phyloP scores from a whole-genome alignment of 1,140 invertebrate genomes.

The Tyrophagus putrescentiae region DNA sequence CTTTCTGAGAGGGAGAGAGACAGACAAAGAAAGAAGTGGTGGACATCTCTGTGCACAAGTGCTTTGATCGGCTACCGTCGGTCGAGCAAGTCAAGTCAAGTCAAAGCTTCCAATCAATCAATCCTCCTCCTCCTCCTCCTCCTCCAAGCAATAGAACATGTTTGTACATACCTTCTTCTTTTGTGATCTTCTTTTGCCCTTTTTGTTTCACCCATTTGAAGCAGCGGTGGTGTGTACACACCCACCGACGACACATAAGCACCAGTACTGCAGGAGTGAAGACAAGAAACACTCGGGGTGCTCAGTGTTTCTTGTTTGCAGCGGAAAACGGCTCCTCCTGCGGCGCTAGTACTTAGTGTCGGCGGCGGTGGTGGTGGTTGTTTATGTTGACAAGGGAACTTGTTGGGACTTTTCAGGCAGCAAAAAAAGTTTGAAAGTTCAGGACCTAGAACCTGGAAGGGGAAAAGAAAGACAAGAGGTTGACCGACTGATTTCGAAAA shows the following conservation, averaged over 20 bases:
- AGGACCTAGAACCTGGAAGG: not conserved
- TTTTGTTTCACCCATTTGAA: not conserved
- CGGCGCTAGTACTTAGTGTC: slow-evolving; percentile 30
- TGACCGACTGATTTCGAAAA: no score
- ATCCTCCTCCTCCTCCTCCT: no score
- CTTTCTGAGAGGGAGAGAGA: no score
- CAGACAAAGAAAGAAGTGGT: no score
- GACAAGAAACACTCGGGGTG: slow-evolving; percentile 1
- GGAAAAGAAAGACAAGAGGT: not conserved
- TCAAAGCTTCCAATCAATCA: no score
- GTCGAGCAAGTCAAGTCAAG: no score
- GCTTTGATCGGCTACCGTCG: no score
- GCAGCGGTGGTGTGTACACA: slow-evolving; percentile 21
- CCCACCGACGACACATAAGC: slow-evolving; percentile 28
- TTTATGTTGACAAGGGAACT: not conserved
- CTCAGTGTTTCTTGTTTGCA: not conserved
- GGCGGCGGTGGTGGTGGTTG: slow-evolving; percentile 12
- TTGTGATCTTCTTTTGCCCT: not conserved
- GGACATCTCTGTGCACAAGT: no score
- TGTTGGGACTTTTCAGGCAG: not conserved
- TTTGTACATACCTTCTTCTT: not conserved
- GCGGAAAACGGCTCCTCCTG: slow-evolving; percentile 27
- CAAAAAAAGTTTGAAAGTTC: not conserved
- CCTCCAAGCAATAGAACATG: no score
- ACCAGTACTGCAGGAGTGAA: slow-evolving; percentile 27